Evolutionary conservation across 2,797 vertebrate genomes (phyloP), one percentile per base, ranked within the genome.

Genomic region (Tapirus indicus): DNA sequence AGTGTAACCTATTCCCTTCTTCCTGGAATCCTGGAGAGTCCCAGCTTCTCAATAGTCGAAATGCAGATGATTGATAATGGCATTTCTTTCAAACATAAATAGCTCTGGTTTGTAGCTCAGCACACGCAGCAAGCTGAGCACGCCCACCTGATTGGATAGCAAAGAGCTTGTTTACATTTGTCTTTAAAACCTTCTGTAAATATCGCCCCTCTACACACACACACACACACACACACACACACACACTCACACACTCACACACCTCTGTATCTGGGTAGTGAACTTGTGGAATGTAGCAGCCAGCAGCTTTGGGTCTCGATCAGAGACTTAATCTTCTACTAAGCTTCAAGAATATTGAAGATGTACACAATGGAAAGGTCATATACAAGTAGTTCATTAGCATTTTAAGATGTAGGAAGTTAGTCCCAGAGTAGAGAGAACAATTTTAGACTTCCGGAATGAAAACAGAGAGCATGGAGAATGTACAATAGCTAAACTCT

Each of bases 51-150:
- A 95, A 32, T 93, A 95, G 69, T 88, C 80, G 93, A 86, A 96
- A 98, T 78, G 86, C 69, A 78, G 92, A 38, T 96, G 62, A 97
- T 88, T 95, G 94, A 94, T 96, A 72, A 97, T 97, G 88, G 93
- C 90, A 74, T 97, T 95, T 96, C 66, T 97, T 96, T 95, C 74
- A 56, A 95, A 95, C 35, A 77, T 6, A 21, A 82, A 96, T 96
- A 92, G 95, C 89, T 85, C 96, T 90, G 14, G 80, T 62, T 92
- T 97, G 88, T 88, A 97, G 93, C 87, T 86, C 82, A 83, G 56
- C 80, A 68, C 10, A 62, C 72, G 25, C 2, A 69, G 56, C 83
- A 91, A 83, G 83, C 92, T 98, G 80, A 94, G 78, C 95, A 75
- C 0, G 9, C 92, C 93, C 95, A 97, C 96, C 78, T 87, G 56